A percentile compares a stretch with the other conserved stretches of the same genome.
Conservation (phyloP, 2,797 vertebrate genomes). For the Myotis myotis region DNA sequence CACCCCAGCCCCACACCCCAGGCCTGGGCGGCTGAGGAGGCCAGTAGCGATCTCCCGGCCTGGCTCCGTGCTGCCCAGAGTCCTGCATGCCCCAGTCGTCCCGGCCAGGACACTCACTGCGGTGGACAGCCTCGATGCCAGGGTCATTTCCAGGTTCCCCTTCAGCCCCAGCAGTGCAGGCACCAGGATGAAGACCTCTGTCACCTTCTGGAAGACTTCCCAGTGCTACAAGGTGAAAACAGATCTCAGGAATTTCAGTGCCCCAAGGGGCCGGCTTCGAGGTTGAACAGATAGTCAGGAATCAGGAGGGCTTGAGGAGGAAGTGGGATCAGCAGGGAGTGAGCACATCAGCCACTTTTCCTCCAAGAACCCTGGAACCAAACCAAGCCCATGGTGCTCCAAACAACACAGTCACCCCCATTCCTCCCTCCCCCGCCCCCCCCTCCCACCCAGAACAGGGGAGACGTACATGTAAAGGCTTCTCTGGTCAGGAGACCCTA, state of each 20-base stretch:
- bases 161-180: constrained; percentile 97
- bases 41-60: background rate
- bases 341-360: background rate
- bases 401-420: background rate
- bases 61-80: background rate
- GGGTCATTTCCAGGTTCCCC: constrained; percentile 99
- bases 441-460: background rate
- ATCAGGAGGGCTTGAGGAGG: background rate
- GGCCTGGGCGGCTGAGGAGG: background rate
- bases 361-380: background rate
- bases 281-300: background rate
- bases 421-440: background rate
- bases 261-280: background rate
- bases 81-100: background rate
- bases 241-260: constrained; percentile 56
- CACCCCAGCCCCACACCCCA: background rate
- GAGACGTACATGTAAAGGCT: accelerated
- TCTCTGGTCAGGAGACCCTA: background rate
- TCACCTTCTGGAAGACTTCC: constrained; percentile 96
- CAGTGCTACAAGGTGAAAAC: constrained; percentile 90
- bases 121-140: constrained; percentile 98
- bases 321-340: background rate
- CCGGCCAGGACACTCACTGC: constrained; percentile 90
- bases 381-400: background rate
- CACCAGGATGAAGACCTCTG: constrained; percentile 97